Evolutionary conservation across 1,140 invertebrate species (phyloP).

Genomic region (Ericerus pela): DNA sequence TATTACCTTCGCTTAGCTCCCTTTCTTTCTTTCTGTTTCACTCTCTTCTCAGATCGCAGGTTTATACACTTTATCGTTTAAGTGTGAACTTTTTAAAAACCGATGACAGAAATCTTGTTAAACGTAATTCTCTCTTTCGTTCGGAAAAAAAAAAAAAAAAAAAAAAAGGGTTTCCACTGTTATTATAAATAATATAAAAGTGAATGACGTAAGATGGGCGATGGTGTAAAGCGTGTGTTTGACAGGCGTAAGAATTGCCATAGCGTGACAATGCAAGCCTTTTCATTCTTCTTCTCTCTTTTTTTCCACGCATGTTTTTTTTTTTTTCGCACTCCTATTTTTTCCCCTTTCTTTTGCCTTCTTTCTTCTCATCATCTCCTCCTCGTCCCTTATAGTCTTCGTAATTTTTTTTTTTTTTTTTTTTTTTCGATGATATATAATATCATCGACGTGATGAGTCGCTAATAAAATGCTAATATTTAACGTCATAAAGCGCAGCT

Average conservation of each 20-base stretch:
- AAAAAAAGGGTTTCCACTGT: no score
- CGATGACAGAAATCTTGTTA: constrained; percentile 10
- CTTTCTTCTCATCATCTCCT: neutral
- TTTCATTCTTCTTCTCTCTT: neutral
- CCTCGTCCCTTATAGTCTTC: neutral
- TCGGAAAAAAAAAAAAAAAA: no score
- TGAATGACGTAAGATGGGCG: constrained; percentile 6
- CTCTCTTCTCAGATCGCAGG: no score
- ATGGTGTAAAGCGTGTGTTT: constrained; percentile 2
- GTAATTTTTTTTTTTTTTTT: neutral
- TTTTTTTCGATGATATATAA: neutral
- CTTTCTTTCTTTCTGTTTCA: no score
- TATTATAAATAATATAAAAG: constrained; percentile 12
- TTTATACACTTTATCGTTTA: no score
- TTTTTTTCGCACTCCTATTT: neutral
- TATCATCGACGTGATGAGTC: neutral
- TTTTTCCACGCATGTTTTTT: neutral
- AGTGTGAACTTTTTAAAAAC: no score
- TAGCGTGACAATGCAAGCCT: constrained; percentile 8
- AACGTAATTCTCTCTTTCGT: neutral
- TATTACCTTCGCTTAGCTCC: no score
- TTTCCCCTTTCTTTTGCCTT: neutral
- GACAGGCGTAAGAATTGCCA: constrained; percentile 10
- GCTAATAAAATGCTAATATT: constrained; percentile 12
- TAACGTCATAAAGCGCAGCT: constrained; percentile 11